Evolutionary conservation across 2,113 vertebrate species (phyloP).

Genomic region (Chamaea fasciata): DNA sequence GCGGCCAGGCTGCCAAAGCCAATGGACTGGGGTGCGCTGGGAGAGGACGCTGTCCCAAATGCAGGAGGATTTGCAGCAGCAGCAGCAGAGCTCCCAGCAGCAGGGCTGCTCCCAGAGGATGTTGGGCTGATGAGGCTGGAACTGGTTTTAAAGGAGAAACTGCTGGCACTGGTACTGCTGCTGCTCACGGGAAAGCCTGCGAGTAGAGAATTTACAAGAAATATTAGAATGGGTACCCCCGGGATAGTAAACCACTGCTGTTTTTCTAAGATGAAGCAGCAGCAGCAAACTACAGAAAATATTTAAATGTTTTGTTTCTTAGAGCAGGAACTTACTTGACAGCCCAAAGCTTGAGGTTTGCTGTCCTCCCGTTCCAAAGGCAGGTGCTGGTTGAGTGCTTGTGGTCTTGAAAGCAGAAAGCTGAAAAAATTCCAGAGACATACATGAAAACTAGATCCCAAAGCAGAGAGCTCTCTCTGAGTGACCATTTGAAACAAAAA

Average conservation of each 20-base stretch:
- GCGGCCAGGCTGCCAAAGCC: conserved; percentile 35
- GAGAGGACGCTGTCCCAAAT: background rate
- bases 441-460: background rate
- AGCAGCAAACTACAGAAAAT: background rate
- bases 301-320: background rate
- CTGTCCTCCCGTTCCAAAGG: conserved; percentile 69
- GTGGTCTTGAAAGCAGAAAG: conserved; percentile 76
- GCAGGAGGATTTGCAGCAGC: conserved; percentile 26
- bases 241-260: background rate
- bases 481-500: background rate
- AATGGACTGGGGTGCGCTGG: background rate
- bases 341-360: conserved; percentile 66
- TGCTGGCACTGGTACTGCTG: conserved; percentile 19
- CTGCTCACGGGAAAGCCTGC: conserved; percentile 73
- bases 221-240: background rate
- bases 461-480: background rate
- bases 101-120: conserved; percentile 24
- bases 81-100: conserved; percentile 52
- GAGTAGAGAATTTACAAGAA: background rate
- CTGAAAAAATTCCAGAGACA: conserved; percentile 58
- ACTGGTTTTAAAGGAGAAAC: conserved; percentile 78
- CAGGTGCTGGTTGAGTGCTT: conserved; percentile 9
- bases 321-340: conserved; percentile 67
- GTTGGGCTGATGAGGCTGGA: conserved; percentile 46
- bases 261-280: background rate